Evolutionary conservation across 2,113 vertebrate species (phyloP).

Genomic region (Engystomops pustulosus): DNA sequence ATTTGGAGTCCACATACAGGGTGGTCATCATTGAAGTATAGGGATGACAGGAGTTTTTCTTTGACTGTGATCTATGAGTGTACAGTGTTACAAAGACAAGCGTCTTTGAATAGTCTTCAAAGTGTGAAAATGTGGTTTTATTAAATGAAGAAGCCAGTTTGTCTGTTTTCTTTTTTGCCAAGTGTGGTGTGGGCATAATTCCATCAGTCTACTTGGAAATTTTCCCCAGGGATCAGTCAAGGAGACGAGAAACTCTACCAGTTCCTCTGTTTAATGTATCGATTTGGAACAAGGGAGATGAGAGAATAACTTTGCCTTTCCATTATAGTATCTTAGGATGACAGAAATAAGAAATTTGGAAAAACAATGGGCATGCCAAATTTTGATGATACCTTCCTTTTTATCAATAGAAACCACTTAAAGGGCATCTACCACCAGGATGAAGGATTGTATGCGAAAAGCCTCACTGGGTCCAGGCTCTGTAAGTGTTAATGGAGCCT

Average conservation of each 20-base stretch:
- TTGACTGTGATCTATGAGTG: neutral
- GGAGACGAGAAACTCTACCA: neutral
- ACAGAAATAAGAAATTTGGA: too few species aligned
- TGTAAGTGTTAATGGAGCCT: too few species aligned
- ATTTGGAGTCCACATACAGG: too few species aligned
- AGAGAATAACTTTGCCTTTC: too few species aligned
- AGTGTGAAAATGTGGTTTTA: neutral
- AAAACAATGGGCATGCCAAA: too few species aligned
- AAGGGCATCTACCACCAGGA: too few species aligned
- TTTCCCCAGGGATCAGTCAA: neutral
- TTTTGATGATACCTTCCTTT: too few species aligned
- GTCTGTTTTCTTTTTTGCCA: slow-evolving; percentile 1
- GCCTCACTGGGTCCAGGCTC: too few species aligned
- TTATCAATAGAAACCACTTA: too few species aligned
- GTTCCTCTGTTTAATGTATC: neutral
- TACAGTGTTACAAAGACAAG: neutral
- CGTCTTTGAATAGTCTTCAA: neutral
- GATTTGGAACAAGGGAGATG: neutral
- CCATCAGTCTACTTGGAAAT: slow-evolving; percentile 22
- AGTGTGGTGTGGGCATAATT: neutral
- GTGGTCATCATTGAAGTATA: too few species aligned
- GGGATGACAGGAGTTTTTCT: neutral
- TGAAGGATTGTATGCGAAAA: too few species aligned
- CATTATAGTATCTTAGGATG: too few species aligned
- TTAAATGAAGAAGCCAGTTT: neutral